Evolutionary conservation across 2,113 vertebrate genomes (phyloP).

Genomic region (Podiceps cristatus): DNA sequence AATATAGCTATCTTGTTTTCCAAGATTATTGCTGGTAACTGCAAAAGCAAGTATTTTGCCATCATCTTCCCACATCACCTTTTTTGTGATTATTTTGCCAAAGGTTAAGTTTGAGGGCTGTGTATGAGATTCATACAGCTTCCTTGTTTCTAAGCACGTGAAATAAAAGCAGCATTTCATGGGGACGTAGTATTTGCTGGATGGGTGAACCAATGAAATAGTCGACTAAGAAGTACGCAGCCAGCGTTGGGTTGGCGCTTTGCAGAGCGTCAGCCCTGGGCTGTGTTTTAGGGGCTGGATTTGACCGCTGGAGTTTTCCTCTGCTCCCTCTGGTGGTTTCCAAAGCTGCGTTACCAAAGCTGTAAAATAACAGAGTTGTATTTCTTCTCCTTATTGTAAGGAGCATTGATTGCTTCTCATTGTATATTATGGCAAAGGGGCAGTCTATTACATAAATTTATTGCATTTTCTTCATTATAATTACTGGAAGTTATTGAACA

Average conservation of each 20-base stretch:
- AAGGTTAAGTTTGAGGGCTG: constrained; percentile 56
- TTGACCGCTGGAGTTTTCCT: constrained; percentile 71
- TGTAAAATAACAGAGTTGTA: constrained; percentile 76
- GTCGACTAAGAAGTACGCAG: not conserved
- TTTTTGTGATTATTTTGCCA: constrained; percentile 40
- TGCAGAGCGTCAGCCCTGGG: constrained; percentile 58
- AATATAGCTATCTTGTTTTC: constrained; percentile 51
- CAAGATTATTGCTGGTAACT: constrained; percentile 13
- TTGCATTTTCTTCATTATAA: constrained; percentile 82
- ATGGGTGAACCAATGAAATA: constrained; percentile 56
- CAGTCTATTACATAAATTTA: constrained; percentile 83
- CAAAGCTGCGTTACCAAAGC: constrained; percentile 65
- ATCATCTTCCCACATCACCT: not conserved
- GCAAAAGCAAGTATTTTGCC: constrained; percentile 1
- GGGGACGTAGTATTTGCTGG: constrained; percentile 8
- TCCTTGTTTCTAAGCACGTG: constrained; percentile 1
- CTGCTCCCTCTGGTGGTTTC: constrained; percentile 80
- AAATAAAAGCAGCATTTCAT: constrained; percentile 6
- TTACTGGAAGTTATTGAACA: constrained; percentile 86
- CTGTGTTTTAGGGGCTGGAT: constrained; percentile 48
- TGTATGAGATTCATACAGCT: constrained; percentile 13
- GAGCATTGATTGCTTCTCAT: constrained; percentile 80
- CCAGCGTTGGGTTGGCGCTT: constrained; percentile 23
- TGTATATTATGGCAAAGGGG: constrained; percentile 82
- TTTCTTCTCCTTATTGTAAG: constrained; percentile 82